Conservation (phyloP, 92 coral and sea anemone species). For the Hydrozoanthus gracilis region DNA sequence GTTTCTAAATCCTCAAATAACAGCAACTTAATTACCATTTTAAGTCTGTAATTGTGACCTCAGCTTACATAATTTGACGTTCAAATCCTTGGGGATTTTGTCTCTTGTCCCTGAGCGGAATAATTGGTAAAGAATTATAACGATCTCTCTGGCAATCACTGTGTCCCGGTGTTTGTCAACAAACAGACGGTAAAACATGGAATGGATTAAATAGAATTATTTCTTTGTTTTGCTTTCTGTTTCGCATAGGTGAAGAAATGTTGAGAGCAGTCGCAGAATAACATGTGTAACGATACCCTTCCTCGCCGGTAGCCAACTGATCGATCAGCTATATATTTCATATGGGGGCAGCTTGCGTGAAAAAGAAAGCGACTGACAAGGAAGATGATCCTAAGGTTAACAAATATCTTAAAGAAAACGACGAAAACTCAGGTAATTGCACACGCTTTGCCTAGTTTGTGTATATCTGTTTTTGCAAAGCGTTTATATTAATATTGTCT, state of each 20-base stretch:
- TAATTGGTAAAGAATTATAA: conserved; percentile 21
- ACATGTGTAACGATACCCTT: conserved; percentile 16
- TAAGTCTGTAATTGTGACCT: conserved; percentile 43
- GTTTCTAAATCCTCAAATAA: conserved; percentile 26
- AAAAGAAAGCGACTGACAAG: conserved; percentile 4
- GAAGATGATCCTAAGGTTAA: conserved; percentile 13
- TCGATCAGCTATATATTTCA: not conserved
- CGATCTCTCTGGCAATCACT: conserved; percentile 1
- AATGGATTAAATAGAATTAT: conserved; percentile 2
- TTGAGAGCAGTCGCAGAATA: conserved; percentile 15
- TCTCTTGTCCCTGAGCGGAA: not conserved
- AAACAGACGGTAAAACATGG: not conserved
- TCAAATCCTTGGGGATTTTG: conserved; percentile 36
- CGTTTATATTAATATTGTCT: conserved; percentile 11
- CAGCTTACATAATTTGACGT: conserved; percentile 46
- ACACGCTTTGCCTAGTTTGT: not conserved
- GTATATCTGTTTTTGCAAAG: conserved; percentile 10
- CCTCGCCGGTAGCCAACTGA: not conserved
- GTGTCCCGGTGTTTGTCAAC: not conserved
- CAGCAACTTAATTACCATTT: conserved; percentile 52
- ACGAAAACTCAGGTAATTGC: conserved; percentile 44
- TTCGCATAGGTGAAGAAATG: conserved; percentile 21
- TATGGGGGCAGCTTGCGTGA: conserved; percentile 46
- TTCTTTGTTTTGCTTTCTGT: conserved; percentile 19
- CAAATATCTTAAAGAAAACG: conserved; percentile 46